phyloP scores from a whole-genome alignment of 2,113 vertebrate genomes.

The Brachyhypopomus gauderio region DNA sequence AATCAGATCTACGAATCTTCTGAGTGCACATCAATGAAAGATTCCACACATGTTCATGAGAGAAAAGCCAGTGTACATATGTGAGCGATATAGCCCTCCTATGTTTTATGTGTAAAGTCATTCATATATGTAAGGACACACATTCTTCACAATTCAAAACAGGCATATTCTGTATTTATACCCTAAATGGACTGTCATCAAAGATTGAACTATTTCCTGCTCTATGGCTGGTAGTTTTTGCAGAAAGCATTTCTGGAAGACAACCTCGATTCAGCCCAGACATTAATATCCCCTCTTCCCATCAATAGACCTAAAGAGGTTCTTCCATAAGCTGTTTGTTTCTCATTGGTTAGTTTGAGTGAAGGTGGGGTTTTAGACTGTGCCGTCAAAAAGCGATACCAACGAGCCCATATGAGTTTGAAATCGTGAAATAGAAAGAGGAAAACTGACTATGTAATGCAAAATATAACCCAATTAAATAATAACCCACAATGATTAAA shows the following conservation, averaged over 20 bases:
- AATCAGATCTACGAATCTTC: neutral
- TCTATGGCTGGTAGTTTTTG: neutral
- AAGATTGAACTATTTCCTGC: too few species aligned
- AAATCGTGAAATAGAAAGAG: conserved; percentile 28
- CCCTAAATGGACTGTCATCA: too few species aligned
- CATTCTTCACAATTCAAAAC: too few species aligned
- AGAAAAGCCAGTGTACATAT: neutral
- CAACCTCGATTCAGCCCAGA: conserved; percentile 2
- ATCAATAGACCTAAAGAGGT: conserved; percentile 15
- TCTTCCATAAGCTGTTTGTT: conserved; percentile 41
- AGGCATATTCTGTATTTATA: too few species aligned
- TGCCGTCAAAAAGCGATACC: conserved; percentile 36
- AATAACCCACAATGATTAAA: neutral
- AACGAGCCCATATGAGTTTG: conserved; percentile 35
- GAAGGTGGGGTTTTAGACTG: conserved; percentile 65
- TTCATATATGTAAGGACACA: too few species aligned
- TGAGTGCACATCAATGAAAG: neutral
- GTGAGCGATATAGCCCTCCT: too few species aligned
- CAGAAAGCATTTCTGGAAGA: conserved; percentile 18
- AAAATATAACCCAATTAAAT: neutral
- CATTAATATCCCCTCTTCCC: conserved; percentile 33
- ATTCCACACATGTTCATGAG: neutral
- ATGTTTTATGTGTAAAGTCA: too few species aligned
- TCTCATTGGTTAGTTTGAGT: conserved; percentile 65
- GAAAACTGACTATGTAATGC: neutral